Conservation (phyloP, 2,113 vertebrate species). For the Clupea harengus region DNA sequence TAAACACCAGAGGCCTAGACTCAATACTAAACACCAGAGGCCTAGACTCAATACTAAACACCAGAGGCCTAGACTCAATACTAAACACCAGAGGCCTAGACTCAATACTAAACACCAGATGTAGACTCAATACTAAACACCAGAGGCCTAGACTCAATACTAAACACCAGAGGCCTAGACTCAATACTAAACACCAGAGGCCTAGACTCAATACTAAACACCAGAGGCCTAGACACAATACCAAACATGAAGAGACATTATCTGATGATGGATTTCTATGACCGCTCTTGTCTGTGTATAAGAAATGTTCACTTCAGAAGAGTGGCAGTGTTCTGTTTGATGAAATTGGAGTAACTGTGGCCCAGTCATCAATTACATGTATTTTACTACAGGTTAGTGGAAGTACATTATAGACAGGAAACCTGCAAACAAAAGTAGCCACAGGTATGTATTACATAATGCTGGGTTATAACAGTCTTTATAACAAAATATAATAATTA, state of each 20-base stretch:
- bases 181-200: background rate
- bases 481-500: background rate
- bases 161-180: too few species aligned
- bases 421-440: background rate
- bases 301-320: too few species aligned
- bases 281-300: too few species aligned
- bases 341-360: background rate
- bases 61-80: too few species aligned
- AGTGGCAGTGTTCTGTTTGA: background rate
- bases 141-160: too few species aligned
- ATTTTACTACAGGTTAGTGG: background rate
- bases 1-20: too few species aligned
- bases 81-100: too few species aligned
- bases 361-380: background rate
- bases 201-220: too few species aligned
- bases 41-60: too few species aligned
- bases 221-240: too few species aligned
- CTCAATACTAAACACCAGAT: too few species aligned
- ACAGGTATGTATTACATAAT: background rate
- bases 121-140: background rate
- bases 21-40: background rate
- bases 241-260: background rate
- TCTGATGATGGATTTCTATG: background rate
- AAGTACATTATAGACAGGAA: background rate
- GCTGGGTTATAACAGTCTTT: background rate